Evolutionary conservation across 2,888 invertebrate genomes (phyloP), one percentile per base, ranked within the genome.

Genomic region (Lithophane leautieri): DNA sequence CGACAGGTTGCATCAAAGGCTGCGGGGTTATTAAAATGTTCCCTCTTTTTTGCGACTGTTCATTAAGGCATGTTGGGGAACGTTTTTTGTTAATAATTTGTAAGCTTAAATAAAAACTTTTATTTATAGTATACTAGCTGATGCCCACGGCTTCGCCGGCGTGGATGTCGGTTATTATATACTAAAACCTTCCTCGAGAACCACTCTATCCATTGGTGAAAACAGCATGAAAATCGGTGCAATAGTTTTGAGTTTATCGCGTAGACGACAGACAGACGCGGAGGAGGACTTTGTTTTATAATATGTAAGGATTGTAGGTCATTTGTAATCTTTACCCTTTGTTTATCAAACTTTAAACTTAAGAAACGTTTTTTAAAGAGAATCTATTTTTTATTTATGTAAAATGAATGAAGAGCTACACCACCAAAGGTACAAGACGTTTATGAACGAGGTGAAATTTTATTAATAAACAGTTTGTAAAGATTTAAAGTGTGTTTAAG

Each of bases 21-120:
- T 52, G 66, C 58, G 12, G 50, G 66, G 42, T 70, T 71, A 80
- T 83, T 82, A 72, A 79, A 82, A 72, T 68, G 50, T 81, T 70
- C 60, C 25, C 81, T 76, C 28, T 69, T 69, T 81, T 63, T 50
- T 50, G 40, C 66, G 3, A 72, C 14, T 28, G 54, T 50, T 72
- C 28, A 44, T 63, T 25, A 40, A n/a, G 8, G 34, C 62, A 4
- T 16, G 3, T 8, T 16, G 34, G 61, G 40, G n/a, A 42, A 19
- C 19, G 4, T 22, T 40, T 40, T 67, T 79, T 58, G n/a, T 58
- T 16, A 6, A 3, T 28, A 12, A 19, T n/a, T n/a, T n/a, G n/a
- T 22, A 22, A 6, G 4, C 9, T 25, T 22, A 8, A 42, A 68
- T 12, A 28, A 61, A 25, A 44, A 16, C 22, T 25, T 63, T 42